Conservation (phyloP, 1,140 invertebrate species). For the Leptonema lineaticorne region DNA sequence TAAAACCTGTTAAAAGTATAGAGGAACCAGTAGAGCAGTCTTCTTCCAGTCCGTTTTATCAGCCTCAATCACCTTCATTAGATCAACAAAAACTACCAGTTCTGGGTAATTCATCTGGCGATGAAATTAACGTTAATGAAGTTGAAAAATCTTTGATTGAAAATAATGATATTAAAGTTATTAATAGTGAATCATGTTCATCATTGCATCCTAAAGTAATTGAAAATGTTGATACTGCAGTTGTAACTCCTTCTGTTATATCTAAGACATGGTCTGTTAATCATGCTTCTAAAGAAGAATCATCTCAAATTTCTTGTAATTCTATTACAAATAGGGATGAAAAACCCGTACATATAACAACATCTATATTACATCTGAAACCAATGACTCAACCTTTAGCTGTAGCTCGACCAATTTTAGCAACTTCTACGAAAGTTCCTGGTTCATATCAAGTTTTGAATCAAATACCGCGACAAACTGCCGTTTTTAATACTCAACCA, state of each 20-base stretch:
- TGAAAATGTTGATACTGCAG: constrained; percentile 52
- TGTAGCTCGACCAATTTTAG: constrained; percentile 47
- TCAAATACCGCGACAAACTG: constrained; percentile 49
- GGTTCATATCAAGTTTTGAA: constrained; percentile 54
- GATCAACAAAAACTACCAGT: constrained; percentile 39
- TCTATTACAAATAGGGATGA: constrained; percentile 45
- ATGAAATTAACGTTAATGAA: constrained; percentile 40
- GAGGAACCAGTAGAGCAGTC: background rate
- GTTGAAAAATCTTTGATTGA: constrained; percentile 17
- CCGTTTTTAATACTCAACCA: constrained; percentile 54
- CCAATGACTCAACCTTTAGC: constrained; percentile 46
- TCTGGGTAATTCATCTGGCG: constrained; percentile 42
- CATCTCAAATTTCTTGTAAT: constrained; percentile 47
- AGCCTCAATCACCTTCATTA: background rate
- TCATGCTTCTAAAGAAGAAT: constrained; percentile 50
- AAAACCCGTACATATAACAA: constrained; percentile 51
- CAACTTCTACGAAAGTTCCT: constrained; percentile 45
- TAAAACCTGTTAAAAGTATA: background rate
- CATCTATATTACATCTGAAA: constrained; percentile 52
- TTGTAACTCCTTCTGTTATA: constrained; percentile 58
- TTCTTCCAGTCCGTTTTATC: constrained; percentile 2
- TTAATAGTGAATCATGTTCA: background rate
- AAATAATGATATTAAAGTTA: constrained; percentile 31
- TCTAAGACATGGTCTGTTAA: constrained; percentile 54
- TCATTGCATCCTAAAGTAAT: constrained; percentile 43